These are phyloP conservation scores for Aporophyla nigra DNA, from an alignment of 2,888 invertebrate species.

Conservation along the genomic window DNA sequence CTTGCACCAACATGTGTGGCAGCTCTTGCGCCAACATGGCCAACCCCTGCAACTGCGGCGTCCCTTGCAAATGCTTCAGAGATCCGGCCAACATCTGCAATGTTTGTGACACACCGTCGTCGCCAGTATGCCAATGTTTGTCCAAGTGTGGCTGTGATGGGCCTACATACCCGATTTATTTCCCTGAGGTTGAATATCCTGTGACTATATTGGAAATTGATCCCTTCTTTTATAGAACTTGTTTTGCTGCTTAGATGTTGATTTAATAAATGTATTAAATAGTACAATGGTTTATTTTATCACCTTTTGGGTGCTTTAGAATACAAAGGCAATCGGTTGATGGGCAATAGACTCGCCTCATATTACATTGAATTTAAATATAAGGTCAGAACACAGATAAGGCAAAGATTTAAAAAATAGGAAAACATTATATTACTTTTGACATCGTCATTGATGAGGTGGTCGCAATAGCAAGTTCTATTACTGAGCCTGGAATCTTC, in stretches of 20 bases:
- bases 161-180: slow-evolving; percentile 71
- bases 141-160: slow-evolving; percentile 39
- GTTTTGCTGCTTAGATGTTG: slow-evolving; percentile 51
- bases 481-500: too few relatives aligned
- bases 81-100: slow-evolving; percentile 67
- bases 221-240: slow-evolving; percentile 73
- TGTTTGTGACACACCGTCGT: slow-evolving; percentile 59
- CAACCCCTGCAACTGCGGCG: slow-evolving; percentile 30
- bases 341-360: too few relatives aligned
- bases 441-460: too few relatives aligned
- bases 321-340: too few relatives aligned
- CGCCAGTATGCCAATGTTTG: slow-evolving; percentile 64
- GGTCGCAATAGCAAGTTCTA: background rate
- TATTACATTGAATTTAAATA: too few relatives aligned
- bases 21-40: slow-evolving; percentile 46
- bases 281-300: background rate
- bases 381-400: background rate
- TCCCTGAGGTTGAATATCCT: slow-evolving; percentile 82
- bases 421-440: background rate
- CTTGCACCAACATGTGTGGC: slow-evolving; percentile 64
- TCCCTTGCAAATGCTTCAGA: slow-evolving; percentile 67
- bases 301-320: too few relatives aligned
- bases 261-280: slow-evolving; percentile 11
- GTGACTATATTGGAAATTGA: slow-evolving; percentile 70
- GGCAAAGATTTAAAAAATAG: background rate